Evolutionary conservation across 2,888 invertebrate species (phyloP).

Genomic region (Hypolimnas misippus): DNA sequence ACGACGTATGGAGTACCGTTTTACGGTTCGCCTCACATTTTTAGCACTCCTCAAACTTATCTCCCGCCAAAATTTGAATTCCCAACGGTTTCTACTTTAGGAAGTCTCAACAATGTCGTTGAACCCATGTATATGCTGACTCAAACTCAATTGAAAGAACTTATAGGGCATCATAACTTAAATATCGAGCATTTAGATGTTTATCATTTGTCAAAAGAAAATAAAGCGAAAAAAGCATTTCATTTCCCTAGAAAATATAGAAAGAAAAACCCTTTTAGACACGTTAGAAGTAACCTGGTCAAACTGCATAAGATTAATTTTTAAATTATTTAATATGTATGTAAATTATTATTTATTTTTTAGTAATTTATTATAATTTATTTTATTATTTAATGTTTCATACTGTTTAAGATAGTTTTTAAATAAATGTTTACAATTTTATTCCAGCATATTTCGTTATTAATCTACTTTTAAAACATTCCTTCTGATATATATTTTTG

Average conservation of each 20-base stretch:
- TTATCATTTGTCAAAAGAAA: slow-evolving; percentile 57
- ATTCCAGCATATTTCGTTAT: too few species aligned
- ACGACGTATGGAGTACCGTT: slow-evolving; percentile 51
- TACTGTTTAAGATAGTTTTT: background rate
- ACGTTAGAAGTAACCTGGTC: slow-evolving; percentile 58
- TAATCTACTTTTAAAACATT: too few species aligned
- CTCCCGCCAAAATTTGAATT: slow-evolving; percentile 38
- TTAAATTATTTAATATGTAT: slow-evolving; percentile 5
- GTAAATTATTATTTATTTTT: slow-evolving; percentile 17
- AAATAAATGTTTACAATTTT: background rate
- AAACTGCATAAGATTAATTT: slow-evolving; percentile 55
- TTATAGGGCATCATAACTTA: slow-evolving; percentile 67
- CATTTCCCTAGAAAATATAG: slow-evolving; percentile 57
- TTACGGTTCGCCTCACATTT: slow-evolving; percentile 37
- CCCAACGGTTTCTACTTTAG: slow-evolving; percentile 39
- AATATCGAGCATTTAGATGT: slow-evolving; percentile 73
- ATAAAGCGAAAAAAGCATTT: slow-evolving; percentile 42
- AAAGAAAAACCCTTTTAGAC: slow-evolving; percentile 52
- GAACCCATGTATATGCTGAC: slow-evolving; percentile 75
- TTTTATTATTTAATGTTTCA: background rate
- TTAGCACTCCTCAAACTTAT: slow-evolving; percentile 38
- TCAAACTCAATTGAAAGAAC: slow-evolving; percentile 64
- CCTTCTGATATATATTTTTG: too few species aligned
- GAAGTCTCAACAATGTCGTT: slow-evolving; percentile 36
- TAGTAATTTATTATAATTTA: slow-evolving; percentile 6